phyloP scores from a whole-genome alignment of 2,113 vertebrate genomes.

The Aptenodytes forsteri region DNA sequence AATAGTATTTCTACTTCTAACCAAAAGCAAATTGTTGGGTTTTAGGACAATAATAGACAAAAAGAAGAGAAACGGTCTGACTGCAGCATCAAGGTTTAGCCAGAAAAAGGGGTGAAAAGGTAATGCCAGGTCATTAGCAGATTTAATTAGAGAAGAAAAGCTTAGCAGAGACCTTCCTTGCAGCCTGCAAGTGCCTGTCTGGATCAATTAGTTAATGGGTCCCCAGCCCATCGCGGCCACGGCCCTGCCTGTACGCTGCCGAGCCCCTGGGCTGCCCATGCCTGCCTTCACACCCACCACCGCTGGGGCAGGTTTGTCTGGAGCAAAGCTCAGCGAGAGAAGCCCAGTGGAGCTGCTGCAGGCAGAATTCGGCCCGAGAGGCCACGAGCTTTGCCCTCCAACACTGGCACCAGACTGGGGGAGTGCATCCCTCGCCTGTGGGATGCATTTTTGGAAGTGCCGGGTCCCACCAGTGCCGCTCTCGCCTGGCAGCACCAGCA shows the following conservation, averaged over 20 bases:
- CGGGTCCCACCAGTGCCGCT: fast-evolving
- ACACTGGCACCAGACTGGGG: not conserved
- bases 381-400: not conserved
- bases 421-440: not conserved
- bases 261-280: not conserved
- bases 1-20: not conserved
- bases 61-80: not conserved
- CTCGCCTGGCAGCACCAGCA: not conserved
- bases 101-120: not conserved
- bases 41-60: not conserved
- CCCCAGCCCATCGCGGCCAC: fast-evolving
- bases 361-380: not conserved
- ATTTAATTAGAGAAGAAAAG: not conserved
- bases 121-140: not conserved
- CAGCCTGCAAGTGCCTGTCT: not conserved
- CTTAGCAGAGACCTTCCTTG: not conserved
- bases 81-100: not conserved
- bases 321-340: not conserved
- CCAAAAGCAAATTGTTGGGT: not conserved
- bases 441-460: not conserved
- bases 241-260: not conserved
- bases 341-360: not conserved
- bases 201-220: not conserved
- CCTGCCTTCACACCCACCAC: not conserved
- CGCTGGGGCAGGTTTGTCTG: not conserved